Conservation (phyloP, 1,140 invertebrate genomes). For the Penaeus indicus region DNA sequence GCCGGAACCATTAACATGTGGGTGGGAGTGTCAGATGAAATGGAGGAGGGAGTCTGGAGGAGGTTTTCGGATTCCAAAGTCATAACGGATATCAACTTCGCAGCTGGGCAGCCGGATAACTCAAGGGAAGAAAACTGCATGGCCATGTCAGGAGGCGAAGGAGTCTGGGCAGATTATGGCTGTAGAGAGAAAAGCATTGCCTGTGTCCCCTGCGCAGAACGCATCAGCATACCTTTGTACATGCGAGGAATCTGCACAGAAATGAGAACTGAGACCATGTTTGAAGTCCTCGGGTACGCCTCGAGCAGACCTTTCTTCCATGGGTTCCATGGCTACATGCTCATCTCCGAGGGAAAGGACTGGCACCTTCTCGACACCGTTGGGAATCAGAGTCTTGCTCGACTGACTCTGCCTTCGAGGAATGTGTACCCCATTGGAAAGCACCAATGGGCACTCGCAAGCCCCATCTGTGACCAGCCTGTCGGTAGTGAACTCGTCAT, state of each 20-base stretch:
- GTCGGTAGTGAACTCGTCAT: not conserved
- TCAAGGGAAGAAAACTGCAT: constrained; percentile 26
- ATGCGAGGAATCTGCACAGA: constrained; percentile 9
- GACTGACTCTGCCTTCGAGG: constrained; percentile 13
- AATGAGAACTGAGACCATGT: constrained; percentile 7
- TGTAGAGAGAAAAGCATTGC: not conserved
- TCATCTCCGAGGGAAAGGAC: not conserved
- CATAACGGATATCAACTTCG: not conserved
- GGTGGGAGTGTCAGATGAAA: constrained; percentile 21
- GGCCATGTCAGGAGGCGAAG: not conserved
- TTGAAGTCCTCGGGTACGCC: constrained; percentile 13
- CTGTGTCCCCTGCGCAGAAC: not conserved
- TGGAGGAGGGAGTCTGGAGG: constrained; percentile 27
- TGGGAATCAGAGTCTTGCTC: not conserved
- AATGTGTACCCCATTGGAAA: constrained; percentile 40
- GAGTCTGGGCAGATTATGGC: constrained; percentile 1
- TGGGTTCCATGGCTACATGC: constrained; percentile 42
- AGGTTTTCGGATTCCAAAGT: not conserved
- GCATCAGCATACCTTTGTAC: not conserved
- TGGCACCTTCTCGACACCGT: constrained; percentile 39
- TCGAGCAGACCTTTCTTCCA: constrained; percentile 41
- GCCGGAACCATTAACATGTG: not conserved
- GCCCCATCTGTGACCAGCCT: constrained; percentile 19
- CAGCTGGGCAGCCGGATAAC: not conserved
- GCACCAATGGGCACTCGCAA: constrained; percentile 22